phyloP scores from a whole-genome alignment of 1,140 invertebrate species.

The Melipona quadrifasciata region DNA sequence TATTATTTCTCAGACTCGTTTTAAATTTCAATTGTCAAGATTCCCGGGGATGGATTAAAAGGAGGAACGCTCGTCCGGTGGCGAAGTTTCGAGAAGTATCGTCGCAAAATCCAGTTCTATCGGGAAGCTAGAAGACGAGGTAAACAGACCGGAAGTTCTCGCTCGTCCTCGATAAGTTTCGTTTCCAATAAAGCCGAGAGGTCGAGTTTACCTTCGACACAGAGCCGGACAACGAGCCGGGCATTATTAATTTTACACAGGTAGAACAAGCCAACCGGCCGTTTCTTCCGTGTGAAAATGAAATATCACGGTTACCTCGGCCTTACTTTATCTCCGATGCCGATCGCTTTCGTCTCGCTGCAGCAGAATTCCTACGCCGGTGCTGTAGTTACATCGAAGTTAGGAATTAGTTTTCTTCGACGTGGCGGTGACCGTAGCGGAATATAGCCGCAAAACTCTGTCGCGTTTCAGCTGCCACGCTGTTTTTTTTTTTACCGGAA shows the following conservation, averaged over 20 bases:
- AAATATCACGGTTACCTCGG: constrained; percentile 36
- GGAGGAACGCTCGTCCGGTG: neutral
- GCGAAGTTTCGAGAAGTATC: neutral
- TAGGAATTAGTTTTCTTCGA: constrained; percentile 46
- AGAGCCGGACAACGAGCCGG: neutral
- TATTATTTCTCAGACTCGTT: neutral
- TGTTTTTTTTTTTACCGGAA: constrained; percentile 55
- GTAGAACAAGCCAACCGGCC: neutral
- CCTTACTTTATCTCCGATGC: neutral
- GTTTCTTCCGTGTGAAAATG: constrained; percentile 16
- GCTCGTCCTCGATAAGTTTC: neutral
- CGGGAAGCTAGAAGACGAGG: neutral
- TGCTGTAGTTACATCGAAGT: neutral
- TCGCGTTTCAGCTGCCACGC: constrained; percentile 1
- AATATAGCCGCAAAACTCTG: neutral
- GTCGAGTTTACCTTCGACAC: neutral
- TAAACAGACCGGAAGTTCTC: neutral
- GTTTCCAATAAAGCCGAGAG: constrained; percentile 3
- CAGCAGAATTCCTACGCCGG: constrained; percentile 15
- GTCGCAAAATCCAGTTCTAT: neutral
- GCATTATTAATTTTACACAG: constrained; percentile 10
- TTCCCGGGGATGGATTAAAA: neutral
- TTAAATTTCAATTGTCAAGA: neutral
- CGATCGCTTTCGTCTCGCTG: constrained; percentile 25
- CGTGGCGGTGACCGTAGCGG: neutral